These are phyloP conservation scores for Mactromeris polynyma DNA, from an alignment of 2,888 invertebrate genomes.

Conservation along the genomic window DNA sequence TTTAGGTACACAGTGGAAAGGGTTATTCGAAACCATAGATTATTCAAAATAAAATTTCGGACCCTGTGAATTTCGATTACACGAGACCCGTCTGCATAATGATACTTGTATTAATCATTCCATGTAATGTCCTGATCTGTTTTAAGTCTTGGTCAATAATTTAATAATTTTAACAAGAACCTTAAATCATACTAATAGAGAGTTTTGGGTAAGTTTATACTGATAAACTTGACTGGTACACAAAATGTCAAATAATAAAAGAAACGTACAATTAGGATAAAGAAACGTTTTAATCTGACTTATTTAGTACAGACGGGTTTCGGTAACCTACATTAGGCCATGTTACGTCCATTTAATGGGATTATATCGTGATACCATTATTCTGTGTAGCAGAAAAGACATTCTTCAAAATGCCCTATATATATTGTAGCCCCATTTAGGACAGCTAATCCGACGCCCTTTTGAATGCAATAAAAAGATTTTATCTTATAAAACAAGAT, in stretches of 20 bases:
- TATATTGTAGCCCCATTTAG: not conserved
- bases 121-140: too few species aligned
- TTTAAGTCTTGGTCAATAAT: too few species aligned
- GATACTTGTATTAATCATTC: too few species aligned
- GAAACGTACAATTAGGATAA: not conserved
- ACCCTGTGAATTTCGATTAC: too few species aligned
- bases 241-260: not conserved
- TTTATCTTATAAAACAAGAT: not conserved
- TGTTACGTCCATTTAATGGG: not conserved
- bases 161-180: too few species aligned
- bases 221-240: not conserved
- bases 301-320: not conserved
- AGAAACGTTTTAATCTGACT: not conserved
- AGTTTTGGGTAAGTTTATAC: not conserved
- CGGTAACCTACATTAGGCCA: not conserved
- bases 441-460: not conserved
- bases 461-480: not conserved
- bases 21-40: too few species aligned
- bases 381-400: not conserved
- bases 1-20: too few species aligned
- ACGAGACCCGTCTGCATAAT: too few species aligned
- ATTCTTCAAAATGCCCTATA: not conserved
- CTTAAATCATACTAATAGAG: too few species aligned
- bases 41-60: too few species aligned
- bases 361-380: conserved; percentile 10